Percentiles rank a stretch among this genome's conserved stretches.
phyloP scores from a whole-genome alignment of 2,888 invertebrate species.

The Elgonia sp. region DNA sequence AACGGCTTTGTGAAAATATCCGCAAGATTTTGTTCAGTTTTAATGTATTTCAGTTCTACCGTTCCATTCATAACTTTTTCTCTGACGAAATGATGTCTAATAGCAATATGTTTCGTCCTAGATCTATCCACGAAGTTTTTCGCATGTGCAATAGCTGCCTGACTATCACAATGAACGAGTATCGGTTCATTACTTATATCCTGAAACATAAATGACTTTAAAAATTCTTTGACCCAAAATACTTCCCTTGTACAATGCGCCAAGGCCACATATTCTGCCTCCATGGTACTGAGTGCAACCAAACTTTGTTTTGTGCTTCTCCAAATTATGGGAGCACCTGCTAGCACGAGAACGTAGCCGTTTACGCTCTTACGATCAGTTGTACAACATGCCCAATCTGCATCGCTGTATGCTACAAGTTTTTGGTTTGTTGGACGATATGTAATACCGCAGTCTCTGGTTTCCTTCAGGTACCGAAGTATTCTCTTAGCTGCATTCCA shows the following conservation, averaged over 20 bases:
- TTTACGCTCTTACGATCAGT: conserved; percentile 50
- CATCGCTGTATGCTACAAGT: conserved; percentile 55
- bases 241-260: conserved; percentile 50
- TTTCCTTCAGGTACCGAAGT: conserved; percentile 52
- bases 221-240: conserved; percentile 43
- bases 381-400: conserved; percentile 62
- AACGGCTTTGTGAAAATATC: neutral
- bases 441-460: conserved; percentile 33
- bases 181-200: neutral
- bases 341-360: conserved; percentile 59
- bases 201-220: conserved; percentile 27
- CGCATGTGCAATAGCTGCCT: neutral
- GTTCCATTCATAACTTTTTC: neutral
- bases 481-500: conserved; percentile 69
- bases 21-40: neutral
- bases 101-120: conserved; percentile 40
- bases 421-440: conserved; percentile 34
- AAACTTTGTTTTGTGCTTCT: conserved; percentile 52
- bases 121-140: neutral
- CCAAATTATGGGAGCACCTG: conserved; percentile 53
- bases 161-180: neutral
- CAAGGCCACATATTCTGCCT: conserved; percentile 65
- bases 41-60: neutral
- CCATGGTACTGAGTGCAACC: conserved; percentile 64
- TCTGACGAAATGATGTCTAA: conserved; percentile 32